Conservation (phyloP, 92 coral and sea anemone species). For the Zoanthus sociatus region DNA sequence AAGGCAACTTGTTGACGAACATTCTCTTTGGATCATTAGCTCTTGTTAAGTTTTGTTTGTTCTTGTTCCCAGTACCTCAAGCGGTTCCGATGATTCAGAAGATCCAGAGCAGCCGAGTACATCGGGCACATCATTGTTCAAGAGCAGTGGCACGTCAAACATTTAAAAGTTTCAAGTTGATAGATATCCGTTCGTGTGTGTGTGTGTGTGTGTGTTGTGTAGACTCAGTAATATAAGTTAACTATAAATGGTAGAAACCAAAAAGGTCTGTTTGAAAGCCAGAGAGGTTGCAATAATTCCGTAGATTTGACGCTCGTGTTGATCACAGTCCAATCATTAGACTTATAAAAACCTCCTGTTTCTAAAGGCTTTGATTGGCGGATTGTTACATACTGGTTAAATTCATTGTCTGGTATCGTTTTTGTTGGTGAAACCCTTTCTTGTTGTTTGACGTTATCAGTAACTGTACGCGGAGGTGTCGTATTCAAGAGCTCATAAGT, state of each 20-base stretch:
- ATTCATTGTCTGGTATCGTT: background rate
- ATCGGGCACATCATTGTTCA: slow-evolving; percentile 58
- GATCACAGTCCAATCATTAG: background rate
- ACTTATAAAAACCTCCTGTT: background rate
- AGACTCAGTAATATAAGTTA: too few species aligned
- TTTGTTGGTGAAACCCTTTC: background rate
- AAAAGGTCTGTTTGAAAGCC: too few species aligned
- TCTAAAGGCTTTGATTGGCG: background rate
- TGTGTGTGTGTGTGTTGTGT: background rate
- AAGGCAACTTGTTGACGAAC: too few species aligned
- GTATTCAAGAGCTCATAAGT: background rate
- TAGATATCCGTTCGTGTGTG: background rate
- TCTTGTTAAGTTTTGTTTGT: background rate
- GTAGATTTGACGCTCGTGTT: too few species aligned
- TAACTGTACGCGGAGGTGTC: background rate
- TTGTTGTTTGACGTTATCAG: background rate
- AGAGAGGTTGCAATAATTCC: too few species aligned
- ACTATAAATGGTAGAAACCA: too few species aligned
- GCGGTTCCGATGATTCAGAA: slow-evolving; percentile 81
- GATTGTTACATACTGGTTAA: background rate
- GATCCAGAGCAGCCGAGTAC: slow-evolving; percentile 77
- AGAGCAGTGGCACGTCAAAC: slow-evolving; percentile 16
- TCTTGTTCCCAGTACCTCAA: slow-evolving; percentile 42
- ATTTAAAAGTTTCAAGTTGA: background rate
- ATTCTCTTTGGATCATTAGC: too few species aligned